Percentiles rank a stretch among this genome's conserved stretches.
Conservation (phyloP, 2,113 vertebrate species). For the Bucco capensis region DNA sequence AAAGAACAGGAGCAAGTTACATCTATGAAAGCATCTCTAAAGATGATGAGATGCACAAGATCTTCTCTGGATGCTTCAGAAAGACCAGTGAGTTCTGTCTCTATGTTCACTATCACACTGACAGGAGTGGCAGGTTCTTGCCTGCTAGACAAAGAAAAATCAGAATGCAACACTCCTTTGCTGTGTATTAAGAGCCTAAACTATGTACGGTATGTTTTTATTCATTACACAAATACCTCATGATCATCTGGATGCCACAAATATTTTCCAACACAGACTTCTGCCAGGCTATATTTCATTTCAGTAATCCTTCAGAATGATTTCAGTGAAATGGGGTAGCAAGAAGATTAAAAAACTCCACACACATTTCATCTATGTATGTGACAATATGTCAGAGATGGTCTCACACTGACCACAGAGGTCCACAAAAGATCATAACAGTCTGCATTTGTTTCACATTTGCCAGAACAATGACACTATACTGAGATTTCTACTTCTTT, state of each 20-base stretch:
- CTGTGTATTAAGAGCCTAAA: neutral
- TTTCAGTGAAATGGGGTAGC: neutral
- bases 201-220: neutral
- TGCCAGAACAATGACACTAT: neutral
- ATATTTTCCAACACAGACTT: constrained; percentile 13
- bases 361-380: neutral
- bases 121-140: neutral
- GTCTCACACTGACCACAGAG: neutral
- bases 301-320: neutral
- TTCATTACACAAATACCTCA: neutral
- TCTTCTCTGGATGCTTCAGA: neutral
- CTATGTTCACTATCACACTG: neutral
- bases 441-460: neutral
- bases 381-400: neutral
- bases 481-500: neutral
- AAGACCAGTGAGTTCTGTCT: neutral
- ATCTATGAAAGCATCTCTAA: neutral
- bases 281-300: neutral
- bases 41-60: neutral
- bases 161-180: neutral
- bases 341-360: neutral
- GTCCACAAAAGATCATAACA: fast-evolving
- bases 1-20: neutral
- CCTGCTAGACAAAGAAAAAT: neutral
- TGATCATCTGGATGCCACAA: neutral